phyloP scores from a whole-genome alignment of 2,113 vertebrate genomes.

The Entosphenus tridentatus region DNA sequence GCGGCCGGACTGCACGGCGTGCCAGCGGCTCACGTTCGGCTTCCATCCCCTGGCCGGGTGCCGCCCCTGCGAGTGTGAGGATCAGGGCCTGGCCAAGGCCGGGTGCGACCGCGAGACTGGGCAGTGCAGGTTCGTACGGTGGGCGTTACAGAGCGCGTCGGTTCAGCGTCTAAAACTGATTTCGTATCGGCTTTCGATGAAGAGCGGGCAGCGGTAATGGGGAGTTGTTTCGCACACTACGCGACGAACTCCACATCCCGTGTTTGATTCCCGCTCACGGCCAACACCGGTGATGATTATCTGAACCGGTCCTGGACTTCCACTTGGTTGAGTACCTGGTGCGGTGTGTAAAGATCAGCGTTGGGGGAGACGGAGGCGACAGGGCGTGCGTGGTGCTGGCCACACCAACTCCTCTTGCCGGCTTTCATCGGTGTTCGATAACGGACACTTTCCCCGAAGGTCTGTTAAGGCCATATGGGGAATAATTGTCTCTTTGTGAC shows the following conservation, averaged over 20 bases:
- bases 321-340: too few species aligned
- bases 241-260: too few species aligned
- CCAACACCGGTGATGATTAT: too few species aligned
- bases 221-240: too few species aligned
- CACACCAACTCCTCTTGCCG: background rate
- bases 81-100: conserved; percentile 20
- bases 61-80: conserved; percentile 50
- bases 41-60: conserved; percentile 64
- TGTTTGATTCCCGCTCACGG: too few species aligned
- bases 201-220: too few species aligned
- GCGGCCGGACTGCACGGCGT: conserved; percentile 41
- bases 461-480: too few species aligned
- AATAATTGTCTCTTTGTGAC: background rate
- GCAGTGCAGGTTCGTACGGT: conserved; percentile 50
- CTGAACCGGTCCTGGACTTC: too few species aligned
- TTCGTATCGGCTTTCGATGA: too few species aligned
- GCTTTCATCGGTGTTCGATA: conserved; percentile 6
- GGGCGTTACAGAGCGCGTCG: background rate
- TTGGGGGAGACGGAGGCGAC: background rate
- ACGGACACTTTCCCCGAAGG: background rate
- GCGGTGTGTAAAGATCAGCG: background rate
- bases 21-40: conserved; percentile 37
- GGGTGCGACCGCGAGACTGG: conserved; percentile 39
- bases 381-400: background rate
- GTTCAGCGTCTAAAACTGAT: too few species aligned